Evolutionary conservation across 2,888 invertebrate species (phyloP), one percentile per base, ranked within the genome.

Genomic region (Pandemis heparana): DNA sequence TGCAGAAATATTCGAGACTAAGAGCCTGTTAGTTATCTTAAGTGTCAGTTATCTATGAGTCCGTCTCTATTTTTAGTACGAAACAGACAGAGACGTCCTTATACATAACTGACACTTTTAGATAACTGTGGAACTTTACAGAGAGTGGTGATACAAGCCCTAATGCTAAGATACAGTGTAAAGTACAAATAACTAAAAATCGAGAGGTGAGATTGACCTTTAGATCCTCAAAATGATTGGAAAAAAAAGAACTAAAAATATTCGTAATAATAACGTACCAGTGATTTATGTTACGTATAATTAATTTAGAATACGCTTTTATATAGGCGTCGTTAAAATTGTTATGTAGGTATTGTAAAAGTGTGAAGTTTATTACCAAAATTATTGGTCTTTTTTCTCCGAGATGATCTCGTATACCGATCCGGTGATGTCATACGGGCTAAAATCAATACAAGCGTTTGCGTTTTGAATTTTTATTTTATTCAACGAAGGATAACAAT

Each of bases 281-380:
- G 39, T 61, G 61, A 69, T 69, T 69, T 69, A 69, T 61, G 61
- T 41, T 61, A 7, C 18, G 23, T 39, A 41, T 48, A 51, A 69
- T 69, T 41, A 51, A 51, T 41, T 51, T 39, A 14, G 14, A 67
- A 59, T 32, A 62, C 38, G 38, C 18, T 62, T 69, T n/a, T n/a
- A n/a, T 62, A 69, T 69, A 39, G 61, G 14, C 18, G 69, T 41
- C 62, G 51, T 69, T 69, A 69, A 51, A 41, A 63, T 73, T 53
- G n/a, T 66, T 71, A 59, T 69, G 18, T 61, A n/a, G 41, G 51
- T 48, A 62, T 70, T 62, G 14, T 70, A 62, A 70, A 70, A n/a
- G 51, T 53, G 51, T 67, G 59, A 62, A 69, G 14, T 61, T 62
- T 61, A 59, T 68, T 39, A 23, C 23, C 23, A 10, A 12, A 38